Conservation (phyloP, 1,140 invertebrate genomes). For the Ridgeia piscesae region DNA sequence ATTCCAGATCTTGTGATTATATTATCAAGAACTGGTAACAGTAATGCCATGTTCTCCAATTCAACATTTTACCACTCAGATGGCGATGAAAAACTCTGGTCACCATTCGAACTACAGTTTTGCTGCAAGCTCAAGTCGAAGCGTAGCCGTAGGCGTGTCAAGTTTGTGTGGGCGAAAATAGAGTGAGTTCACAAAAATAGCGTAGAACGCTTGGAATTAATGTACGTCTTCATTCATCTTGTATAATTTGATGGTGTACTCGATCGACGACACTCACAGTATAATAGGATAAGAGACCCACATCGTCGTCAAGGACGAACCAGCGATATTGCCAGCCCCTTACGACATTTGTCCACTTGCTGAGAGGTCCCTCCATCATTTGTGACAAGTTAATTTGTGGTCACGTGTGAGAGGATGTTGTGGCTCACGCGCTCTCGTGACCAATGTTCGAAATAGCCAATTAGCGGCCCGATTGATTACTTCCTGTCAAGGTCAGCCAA, state of each 20-base stretch:
- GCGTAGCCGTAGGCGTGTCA: background rate
- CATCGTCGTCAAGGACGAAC: conserved; percentile 97
- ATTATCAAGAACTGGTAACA: too few species aligned
- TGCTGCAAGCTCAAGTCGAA: background rate
- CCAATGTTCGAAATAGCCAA: background rate
- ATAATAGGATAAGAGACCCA: conserved; percentile 93
- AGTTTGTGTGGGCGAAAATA: background rate
- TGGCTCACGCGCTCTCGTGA: background rate
- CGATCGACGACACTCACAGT: conserved; percentile 72
- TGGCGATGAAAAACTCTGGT: too few species aligned
- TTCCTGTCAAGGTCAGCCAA: background rate
- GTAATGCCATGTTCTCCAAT: too few species aligned
- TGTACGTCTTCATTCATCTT: background rate
- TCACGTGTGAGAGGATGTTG: background rate
- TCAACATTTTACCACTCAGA: too few species aligned
- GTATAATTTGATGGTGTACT: background rate
- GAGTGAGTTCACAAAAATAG: background rate
- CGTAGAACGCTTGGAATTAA: background rate
- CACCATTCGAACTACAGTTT: too few species aligned
- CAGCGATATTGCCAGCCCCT: conserved; percentile 99
- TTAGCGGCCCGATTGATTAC: background rate
- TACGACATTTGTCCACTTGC: conserved; percentile 99
- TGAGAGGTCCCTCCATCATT: conserved; percentile 90
- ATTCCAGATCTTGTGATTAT: too few species aligned
- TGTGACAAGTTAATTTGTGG: background rate